phyloP scores from a whole-genome alignment of 2,888 invertebrate species.

The Phymatocera aterrima region DNA sequence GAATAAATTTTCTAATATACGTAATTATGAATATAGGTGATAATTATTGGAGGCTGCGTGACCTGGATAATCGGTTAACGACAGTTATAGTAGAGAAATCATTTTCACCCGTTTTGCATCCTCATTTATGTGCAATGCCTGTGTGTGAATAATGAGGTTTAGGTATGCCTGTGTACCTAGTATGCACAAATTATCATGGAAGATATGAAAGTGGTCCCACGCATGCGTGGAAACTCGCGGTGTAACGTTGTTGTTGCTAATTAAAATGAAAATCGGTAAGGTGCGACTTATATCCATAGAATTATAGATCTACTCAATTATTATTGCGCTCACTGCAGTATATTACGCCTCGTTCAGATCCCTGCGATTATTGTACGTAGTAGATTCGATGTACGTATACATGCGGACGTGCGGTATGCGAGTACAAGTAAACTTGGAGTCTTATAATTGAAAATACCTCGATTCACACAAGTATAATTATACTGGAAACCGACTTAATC shows the following conservation, averaged over 20 bases:
- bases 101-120: constrained; percentile 5
- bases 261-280: constrained; percentile 21
- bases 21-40: neutral
- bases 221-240: constrained; percentile 17
- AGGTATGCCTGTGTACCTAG: no score
- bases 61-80: neutral
- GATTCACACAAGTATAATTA: neutral
- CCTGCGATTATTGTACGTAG: neutral
- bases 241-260: neutral
- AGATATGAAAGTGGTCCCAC: constrained; percentile 24
- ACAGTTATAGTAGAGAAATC: constrained; percentile 5
- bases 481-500: neutral
- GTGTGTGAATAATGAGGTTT: neutral
- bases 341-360: neutral
- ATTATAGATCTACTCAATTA: constrained; percentile 16
- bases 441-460: neutral
- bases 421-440: no score
- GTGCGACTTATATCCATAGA: neutral
- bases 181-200: neutral
- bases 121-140: neutral
- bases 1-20: neutral
- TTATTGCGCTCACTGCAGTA: no score
- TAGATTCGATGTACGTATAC: neutral
- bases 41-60: constrained; percentile 22
- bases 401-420: no score